Evolutionary conservation across 2,797 vertebrate genomes (phyloP).

Genomic region (Threskiornis aethiopicus): DNA sequence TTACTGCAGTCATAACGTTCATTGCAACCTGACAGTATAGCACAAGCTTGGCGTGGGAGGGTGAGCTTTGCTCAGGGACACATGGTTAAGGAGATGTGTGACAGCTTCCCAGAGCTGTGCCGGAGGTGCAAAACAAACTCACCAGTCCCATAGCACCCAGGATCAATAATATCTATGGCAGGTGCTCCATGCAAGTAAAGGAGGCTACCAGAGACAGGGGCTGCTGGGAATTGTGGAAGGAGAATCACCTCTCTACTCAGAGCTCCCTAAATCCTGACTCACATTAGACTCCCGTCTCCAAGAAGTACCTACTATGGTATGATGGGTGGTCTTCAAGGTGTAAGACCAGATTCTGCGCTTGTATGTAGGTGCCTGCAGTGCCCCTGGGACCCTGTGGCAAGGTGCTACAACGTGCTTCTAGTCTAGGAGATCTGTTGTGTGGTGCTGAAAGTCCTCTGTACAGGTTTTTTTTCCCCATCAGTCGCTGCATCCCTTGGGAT

Average conservation of each 20-base stretch:
- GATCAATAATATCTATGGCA: background rate
- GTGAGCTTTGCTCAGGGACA: background rate
- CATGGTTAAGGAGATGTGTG: background rate
- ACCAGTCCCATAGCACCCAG: background rate
- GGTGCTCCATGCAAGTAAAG: background rate
- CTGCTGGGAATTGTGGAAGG: background rate
- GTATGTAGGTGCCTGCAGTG: background rate
- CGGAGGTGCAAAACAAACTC: background rate
- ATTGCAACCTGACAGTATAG: background rate
- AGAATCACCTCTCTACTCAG: background rate
- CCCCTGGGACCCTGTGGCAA: background rate
- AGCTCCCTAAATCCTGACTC: background rate
- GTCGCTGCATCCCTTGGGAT: background rate
- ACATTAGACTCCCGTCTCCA: background rate
- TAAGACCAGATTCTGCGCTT: background rate
- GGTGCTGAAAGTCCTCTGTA: background rate
- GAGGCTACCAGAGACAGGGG: background rate
- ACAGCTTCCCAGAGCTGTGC: background rate
- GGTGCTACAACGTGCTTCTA: background rate
- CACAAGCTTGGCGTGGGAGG: background rate
- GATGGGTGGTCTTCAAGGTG: background rate
- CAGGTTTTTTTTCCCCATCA: background rate
- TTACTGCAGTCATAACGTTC: background rate
- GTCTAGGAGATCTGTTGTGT: background rate
- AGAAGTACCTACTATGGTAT: background rate